A percentile compares a stretch with the other conserved stretches of the same genome.
phyloP scores from a whole-genome alignment of 1,140 invertebrate genomes.

The Battus philenor region DNA sequence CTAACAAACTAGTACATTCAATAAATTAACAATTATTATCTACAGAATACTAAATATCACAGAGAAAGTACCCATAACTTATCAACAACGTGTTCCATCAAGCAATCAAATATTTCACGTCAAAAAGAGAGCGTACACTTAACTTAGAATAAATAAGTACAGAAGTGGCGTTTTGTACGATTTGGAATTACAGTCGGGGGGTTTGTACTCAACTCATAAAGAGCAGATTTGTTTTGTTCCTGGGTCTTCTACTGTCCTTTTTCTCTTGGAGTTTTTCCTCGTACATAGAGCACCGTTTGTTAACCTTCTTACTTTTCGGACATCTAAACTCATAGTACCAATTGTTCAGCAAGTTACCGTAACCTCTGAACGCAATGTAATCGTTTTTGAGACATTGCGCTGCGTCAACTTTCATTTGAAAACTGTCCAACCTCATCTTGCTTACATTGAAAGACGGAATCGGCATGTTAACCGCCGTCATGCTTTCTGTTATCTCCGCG shows the following conservation, averaged over 20 bases:
- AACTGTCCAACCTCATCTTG: constrained; percentile 36
- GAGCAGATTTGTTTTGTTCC: constrained; percentile 28
- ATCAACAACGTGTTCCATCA: constrained; percentile 63
- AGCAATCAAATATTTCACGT: constrained; percentile 44
- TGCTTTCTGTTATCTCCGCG: constrained; percentile 50
- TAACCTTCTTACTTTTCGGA: constrained; percentile 43
- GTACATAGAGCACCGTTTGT: constrained; percentile 34
- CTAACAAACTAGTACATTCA: constrained; percentile 47
- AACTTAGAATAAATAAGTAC: constrained; percentile 61
- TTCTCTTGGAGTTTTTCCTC: constrained; percentile 46
- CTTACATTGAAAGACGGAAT: constrained; percentile 34
- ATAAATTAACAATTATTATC: constrained; percentile 68
- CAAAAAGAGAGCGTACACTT: constrained; percentile 49
- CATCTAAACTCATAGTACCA: constrained; percentile 59
- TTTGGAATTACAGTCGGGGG: constrained; percentile 7
- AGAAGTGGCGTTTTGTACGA: constrained; percentile 36
- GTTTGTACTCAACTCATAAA: constrained; percentile 27
- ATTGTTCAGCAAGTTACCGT: constrained; percentile 57
- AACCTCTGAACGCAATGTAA: constrained; percentile 55
- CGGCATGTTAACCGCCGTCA: constrained; percentile 40
- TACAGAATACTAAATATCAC: constrained; percentile 74
- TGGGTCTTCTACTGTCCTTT: constrained; percentile 33
- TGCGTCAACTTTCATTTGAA: constrained; percentile 47
- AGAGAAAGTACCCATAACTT: constrained; percentile 72
- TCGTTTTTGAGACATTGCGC: constrained; percentile 55